Base-by-base conservation (phyloP, 1,140 invertebrate genomes). In the Belonocnema kinseyi region DNA sequence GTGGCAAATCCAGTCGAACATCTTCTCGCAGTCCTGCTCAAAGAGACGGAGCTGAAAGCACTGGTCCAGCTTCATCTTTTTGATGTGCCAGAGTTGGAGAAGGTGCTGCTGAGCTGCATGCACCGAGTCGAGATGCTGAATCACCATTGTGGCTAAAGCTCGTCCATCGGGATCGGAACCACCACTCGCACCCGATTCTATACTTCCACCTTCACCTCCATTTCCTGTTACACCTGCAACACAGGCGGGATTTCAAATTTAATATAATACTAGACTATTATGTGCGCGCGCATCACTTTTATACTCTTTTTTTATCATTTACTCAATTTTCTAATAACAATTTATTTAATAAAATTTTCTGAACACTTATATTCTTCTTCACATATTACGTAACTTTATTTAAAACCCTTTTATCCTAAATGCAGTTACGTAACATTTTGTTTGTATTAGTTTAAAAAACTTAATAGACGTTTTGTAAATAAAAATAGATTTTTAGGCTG, bases 11-110 rank as follows among this genome's bases (percentile, higher is more conserved):
- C 98, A 99, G 88, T 99, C 97, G 89, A 99, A 97, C 97, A 99
- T 99, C 95, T 99, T 98, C 89, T 99, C 97, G 83, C 97, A 98
- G 91, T 99, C 98, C 90, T 98, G 97, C 92, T 99, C 98, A 89
- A 99, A 99, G 16, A 99, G 93, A 71, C 98, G 93, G 77, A 99
- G 93, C 87, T 99, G 98, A 88, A 98, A 96, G 88, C 98, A 98
- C 88, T 99, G 98, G 88, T 99, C 98, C 74, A 99, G 92, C 88
- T 98, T 97, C 75, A 96, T 93, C 89, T 97, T 97, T 87, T 98
- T 97, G 82, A 97, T 96, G 85, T 98, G 96, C 98, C 98, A 99
- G 40, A 98, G 92, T 87, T 98, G 97, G 53, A 98, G 93, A 13
- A 99, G 93, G 85, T 98, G 97, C 85, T 97, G 96, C 85, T 98